Evolutionary conservation across 2,888 invertebrate species (phyloP).

Genomic region (Thalpophila matura): DNA sequence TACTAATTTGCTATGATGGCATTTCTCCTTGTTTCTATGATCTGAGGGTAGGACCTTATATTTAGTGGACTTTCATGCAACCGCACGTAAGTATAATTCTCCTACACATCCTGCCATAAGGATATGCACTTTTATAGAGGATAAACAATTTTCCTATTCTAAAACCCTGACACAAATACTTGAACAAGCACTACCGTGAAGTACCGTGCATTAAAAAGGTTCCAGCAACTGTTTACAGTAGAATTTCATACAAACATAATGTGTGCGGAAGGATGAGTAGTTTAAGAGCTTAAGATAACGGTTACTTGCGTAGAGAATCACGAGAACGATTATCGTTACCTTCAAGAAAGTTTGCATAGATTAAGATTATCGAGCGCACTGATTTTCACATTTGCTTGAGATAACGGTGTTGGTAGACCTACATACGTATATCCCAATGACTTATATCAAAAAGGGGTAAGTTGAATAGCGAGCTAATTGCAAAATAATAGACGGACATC

Average conservation of each 20-base stretch:
- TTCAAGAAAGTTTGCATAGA: constrained; percentile 48
- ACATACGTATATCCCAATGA: constrained; percentile 8
- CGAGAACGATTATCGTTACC: constrained; percentile 51
- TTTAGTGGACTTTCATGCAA: too few relatives aligned
- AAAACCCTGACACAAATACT: constrained; percentile 43
- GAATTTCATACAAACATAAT: constrained; percentile 47
- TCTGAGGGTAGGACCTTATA: too few relatives aligned
- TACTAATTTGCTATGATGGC: too few relatives aligned
- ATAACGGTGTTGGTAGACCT: constrained; percentile 24
- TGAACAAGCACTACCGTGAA: constrained; percentile 25
- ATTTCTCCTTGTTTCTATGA: too few relatives aligned
- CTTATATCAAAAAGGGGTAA: background rate
- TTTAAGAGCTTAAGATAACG: constrained; percentile 56
- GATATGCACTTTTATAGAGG: background rate
- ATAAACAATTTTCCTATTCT: background rate
- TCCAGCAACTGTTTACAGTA: constrained; percentile 22
- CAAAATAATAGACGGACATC: too few relatives aligned
- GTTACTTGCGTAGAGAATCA: constrained; percentile 40
- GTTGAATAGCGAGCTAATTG: too few relatives aligned
- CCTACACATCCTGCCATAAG: constrained; percentile 8
- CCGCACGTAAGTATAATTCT: background rate
- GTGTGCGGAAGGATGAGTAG: constrained; percentile 40
- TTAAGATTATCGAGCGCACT: constrained; percentile 52
- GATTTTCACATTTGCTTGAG: constrained; percentile 54
- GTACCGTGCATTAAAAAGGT: constrained; percentile 35